Evolutionary conservation across 2,113 vertebrate species (phyloP).

Genomic region (Cavia aperea): DNA sequence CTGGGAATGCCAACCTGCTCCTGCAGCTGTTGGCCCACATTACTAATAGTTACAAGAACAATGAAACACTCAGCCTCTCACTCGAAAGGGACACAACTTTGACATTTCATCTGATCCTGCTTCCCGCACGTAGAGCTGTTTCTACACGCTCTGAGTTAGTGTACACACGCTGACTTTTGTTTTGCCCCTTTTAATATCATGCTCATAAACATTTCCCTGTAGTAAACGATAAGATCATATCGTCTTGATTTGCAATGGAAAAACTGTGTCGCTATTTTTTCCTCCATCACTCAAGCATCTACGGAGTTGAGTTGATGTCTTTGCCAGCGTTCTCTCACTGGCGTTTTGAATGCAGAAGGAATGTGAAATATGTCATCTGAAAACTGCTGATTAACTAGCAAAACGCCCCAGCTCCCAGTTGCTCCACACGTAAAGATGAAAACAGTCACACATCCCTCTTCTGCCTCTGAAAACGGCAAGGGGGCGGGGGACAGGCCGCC

Average conservation of each 20-base stretch:
- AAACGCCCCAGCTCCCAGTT: conserved; percentile 60
- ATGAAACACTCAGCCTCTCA: conserved; percentile 9
- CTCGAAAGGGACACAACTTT: background rate
- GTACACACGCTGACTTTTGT: background rate
- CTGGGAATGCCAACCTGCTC: conserved; percentile 43
- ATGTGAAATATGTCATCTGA: conserved; percentile 72
- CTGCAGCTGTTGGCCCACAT: conserved; percentile 55
- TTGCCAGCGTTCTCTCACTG: conserved; percentile 70
- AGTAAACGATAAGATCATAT: conserved; percentile 51
- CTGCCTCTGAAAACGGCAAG: conserved; percentile 51
- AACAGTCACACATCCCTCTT: conserved; percentile 19
- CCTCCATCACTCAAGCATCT: conserved; percentile 71
- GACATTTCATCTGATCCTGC: background rate
- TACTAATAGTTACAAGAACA: conserved; percentile 45
- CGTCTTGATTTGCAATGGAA: conserved; percentile 75
- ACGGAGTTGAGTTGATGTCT: conserved; percentile 69
- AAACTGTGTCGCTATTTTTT: conserved; percentile 73
- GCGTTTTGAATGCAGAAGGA: conserved; percentile 72
- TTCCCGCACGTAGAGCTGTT: background rate
- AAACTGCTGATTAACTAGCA: conserved; percentile 73
- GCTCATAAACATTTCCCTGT: conserved; percentile 40
- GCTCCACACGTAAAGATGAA: conserved; percentile 48
- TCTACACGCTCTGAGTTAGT: conserved; percentile 25
- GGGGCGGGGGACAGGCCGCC: background rate
- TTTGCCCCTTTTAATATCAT: background rate